Conservation (phyloP, 1,140 invertebrate species). For the Drosophila miranda region DNA sequence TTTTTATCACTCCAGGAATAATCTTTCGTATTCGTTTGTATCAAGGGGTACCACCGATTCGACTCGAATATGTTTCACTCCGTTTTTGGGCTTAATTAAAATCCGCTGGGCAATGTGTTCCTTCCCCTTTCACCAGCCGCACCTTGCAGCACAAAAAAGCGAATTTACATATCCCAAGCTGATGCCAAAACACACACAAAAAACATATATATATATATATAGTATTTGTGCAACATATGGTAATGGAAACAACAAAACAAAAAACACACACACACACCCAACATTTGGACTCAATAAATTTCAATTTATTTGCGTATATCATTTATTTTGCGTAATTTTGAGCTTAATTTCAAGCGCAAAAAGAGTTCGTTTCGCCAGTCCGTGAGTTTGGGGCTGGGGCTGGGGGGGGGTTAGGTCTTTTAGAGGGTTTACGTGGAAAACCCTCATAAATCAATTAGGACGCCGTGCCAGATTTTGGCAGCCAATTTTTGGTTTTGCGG, state of each 20-base stretch:
- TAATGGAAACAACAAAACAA: slow-evolving; percentile 23
- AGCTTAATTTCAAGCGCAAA: slow-evolving; percentile 71
- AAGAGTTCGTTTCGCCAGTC: slow-evolving; percentile 16
- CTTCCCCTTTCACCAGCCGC: slow-evolving; percentile 31
- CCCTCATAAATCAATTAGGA: slow-evolving; percentile 79
- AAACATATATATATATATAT: slow-evolving; percentile 16
- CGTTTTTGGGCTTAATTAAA: slow-evolving; percentile 77
- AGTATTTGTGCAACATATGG: slow-evolving; percentile 35
- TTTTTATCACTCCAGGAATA: too few species aligned
- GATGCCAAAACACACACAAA: slow-evolving; percentile 37
- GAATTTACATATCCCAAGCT: slow-evolving; percentile 76
- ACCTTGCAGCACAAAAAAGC: slow-evolving; percentile 63
- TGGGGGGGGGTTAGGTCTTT: slow-evolving; percentile 4
- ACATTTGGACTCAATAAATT: slow-evolving; percentile 74
- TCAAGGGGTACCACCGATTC: slow-evolving; percentile 1
- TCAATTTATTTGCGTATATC: slow-evolving; percentile 79
- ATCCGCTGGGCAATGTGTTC: slow-evolving; percentile 74
- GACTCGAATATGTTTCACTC: slow-evolving; percentile 31
- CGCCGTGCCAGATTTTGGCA: slow-evolving; percentile 67
- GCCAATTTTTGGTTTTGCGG: slow-evolving; percentile 80
- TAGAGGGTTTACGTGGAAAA: slow-evolving; percentile 45
- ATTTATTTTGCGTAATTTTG: slow-evolving; percentile 80
- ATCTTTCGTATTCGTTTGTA: too few species aligned
- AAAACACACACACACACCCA: slow-evolving; percentile 30
- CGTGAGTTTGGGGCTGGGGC: not conserved